Conservation (phyloP, 2,113 vertebrate species). For the Erythrocercus mccallii region DNA sequence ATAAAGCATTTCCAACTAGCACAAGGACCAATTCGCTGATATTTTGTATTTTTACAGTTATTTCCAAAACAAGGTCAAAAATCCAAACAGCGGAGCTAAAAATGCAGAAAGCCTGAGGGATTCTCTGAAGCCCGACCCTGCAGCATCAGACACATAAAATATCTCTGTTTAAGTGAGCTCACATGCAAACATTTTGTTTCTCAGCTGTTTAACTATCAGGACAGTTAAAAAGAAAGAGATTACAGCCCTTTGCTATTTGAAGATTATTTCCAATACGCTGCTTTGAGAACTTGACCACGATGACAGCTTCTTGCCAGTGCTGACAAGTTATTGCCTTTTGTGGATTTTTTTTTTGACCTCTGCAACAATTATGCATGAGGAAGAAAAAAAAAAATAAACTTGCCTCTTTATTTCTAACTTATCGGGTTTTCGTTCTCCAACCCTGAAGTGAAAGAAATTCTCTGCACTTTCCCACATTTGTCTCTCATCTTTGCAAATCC, state of each 20-base stretch:
- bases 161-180: neutral
- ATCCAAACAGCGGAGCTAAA: neutral
- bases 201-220: neutral
- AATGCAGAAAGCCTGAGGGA: neutral
- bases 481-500: conserved; percentile 73
- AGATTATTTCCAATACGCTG: neutral
- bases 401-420: conserved; percentile 52
- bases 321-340: neutral
- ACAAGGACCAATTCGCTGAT: neutral
- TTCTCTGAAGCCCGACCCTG: neutral
- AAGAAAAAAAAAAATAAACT: conserved; percentile 37
- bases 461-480: conserved; percentile 83
- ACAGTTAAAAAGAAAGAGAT: neutral
- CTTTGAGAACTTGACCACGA: neutral
- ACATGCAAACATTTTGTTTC: neutral
- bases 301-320: neutral
- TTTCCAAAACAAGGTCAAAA: neutral
- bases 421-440: conserved; percentile 67
- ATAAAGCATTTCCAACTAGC: neutral
- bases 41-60: neutral
- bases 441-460: conserved; percentile 73
- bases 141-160: neutral
- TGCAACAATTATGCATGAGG: neutral
- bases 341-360: neutral
- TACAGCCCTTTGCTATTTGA: neutral